phyloP scores from a whole-genome alignment of 1,140 invertebrate species.

The Lasioglossum baleicum region DNA sequence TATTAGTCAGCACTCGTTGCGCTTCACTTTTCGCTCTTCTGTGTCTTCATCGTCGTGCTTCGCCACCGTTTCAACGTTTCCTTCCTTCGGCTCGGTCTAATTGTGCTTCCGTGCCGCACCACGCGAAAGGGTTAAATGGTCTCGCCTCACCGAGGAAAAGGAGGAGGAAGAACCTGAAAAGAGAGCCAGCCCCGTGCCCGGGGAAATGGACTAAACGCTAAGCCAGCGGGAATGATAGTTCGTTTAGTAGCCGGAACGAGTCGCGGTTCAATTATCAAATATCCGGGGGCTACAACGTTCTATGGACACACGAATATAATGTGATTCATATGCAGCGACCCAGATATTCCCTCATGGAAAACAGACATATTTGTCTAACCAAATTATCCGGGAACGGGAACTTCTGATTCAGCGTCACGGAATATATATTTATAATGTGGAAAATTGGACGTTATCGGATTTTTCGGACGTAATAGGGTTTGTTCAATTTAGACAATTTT shows the following conservation, averaged over 20 bases:
- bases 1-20: conserved; percentile 20
- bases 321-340: no score
- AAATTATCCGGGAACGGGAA: no score
- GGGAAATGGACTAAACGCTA: conserved; percentile 8
- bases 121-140: conserved; percentile 25
- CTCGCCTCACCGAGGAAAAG: neutral
- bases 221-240: neutral
- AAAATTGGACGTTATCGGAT: no score
- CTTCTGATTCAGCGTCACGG: no score
- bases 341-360: no score
- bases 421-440: no score
- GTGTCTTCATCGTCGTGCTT: conserved; percentile 19
- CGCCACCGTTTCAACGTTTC: conserved; percentile 21
- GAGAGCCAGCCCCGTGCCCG: neutral
- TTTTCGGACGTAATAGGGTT: no score
- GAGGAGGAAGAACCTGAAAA: conserved; percentile 20
- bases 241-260: neutral
- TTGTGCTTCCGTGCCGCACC: conserved; percentile 34
- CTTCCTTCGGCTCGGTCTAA: conserved; percentile 38
- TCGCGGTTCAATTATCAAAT: neutral
- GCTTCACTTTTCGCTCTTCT: conserved; percentile 16
- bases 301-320: neutral
- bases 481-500: no score
- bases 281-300: neutral
- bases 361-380: no score